phyloP scores from a whole-genome alignment of 2,113 vertebrate species.

The Marmota monax region DNA sequence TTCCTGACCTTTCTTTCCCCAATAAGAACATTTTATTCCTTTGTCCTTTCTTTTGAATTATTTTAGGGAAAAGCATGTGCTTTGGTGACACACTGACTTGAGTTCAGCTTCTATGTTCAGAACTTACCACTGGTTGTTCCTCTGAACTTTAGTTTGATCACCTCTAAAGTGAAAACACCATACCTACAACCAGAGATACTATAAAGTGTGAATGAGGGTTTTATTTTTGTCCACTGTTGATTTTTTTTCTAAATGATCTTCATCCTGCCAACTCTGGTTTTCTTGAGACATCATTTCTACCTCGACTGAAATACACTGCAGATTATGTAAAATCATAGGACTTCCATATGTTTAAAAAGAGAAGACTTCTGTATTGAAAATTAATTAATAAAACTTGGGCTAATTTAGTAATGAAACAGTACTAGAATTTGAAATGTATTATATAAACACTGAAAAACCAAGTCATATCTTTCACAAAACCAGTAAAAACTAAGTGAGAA shows the following conservation, averaged over 20 bases:
- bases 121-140: not conserved
- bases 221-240: not conserved
- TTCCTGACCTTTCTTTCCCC: conserved; percentile 67
- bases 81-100: not conserved
- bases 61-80: not conserved
- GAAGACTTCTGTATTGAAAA: not conserved
- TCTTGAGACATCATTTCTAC: not conserved
- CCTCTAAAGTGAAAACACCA: not conserved
- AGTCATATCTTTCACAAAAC: not conserved
- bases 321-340: not conserved
- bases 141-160: not conserved
- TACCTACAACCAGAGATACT: not conserved
- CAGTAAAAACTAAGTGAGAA: not conserved
- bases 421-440: not conserved
- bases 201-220: not conserved
- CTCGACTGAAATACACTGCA: not conserved
- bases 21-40: conserved; percentile 19
- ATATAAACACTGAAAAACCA: not conserved
- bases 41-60: conserved; percentile 28
- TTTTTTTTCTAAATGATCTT: not conserved
- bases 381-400: not conserved
- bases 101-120: not conserved
- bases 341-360: not conserved
- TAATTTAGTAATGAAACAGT: not conserved
- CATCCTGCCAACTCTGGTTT: not conserved